These are phyloP conservation scores for Bombus superbus DNA, from an alignment of 1,140 invertebrate genomes.

Conservation along the genomic window DNA sequence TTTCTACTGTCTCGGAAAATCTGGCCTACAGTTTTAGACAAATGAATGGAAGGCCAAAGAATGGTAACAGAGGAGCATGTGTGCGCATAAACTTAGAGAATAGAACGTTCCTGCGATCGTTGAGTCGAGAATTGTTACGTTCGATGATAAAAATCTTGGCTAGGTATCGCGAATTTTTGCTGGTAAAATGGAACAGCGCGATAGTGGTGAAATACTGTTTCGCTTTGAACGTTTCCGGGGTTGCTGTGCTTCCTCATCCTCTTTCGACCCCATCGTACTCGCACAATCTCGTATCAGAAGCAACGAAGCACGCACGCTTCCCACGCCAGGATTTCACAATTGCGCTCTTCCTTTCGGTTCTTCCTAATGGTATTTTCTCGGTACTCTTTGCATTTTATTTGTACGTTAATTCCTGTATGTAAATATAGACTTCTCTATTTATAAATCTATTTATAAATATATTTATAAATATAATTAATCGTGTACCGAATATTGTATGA, in stretches of 20 bases:
- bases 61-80: not conserved
- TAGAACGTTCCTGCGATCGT: no score
- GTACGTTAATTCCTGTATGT: not conserved
- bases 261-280: not conserved
- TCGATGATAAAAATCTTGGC: not conserved
- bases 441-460: no score
- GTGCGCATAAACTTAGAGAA: not conserved
- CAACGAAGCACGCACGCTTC: not conserved
- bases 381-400: not conserved
- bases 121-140: not conserved
- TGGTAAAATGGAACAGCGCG: not conserved
- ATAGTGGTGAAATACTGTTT: not conserved
- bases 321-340: not conserved
- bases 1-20: not conserved
- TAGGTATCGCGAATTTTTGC: not conserved
- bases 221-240: not conserved
- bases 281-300: not conserved
- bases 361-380: no score
- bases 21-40: not conserved
- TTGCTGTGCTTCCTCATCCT: conserved; percentile 2
- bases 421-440: not conserved
- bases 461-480: no score
- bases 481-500: no score
- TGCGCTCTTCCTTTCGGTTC: no score
- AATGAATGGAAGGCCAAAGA: not conserved